phyloP scores from a whole-genome alignment of 2,888 invertebrate genomes.

The Tridacna gigas region DNA sequence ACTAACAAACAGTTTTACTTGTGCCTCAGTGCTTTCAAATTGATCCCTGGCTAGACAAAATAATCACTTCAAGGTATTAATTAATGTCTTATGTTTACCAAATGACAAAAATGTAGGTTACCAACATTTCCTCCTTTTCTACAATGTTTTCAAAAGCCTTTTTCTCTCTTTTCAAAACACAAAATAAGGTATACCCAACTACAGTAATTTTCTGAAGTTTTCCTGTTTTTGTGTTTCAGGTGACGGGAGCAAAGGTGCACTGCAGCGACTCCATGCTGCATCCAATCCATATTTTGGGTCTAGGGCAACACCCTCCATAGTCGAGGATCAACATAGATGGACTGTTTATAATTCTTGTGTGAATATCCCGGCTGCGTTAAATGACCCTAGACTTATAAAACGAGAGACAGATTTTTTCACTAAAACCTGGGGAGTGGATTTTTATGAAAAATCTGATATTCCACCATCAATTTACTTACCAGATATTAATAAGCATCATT shows the following conservation, averaged over 20 bases:
- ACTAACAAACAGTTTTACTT: too few species aligned
- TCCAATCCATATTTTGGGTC: slow-evolving; percentile 27
- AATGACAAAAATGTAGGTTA: too few species aligned
- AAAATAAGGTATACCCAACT: too few species aligned
- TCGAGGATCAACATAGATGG: slow-evolving; percentile 87
- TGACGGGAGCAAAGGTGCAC: slow-evolving; percentile 32
- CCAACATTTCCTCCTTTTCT: too few species aligned
- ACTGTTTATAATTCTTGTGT: slow-evolving; percentile 96
- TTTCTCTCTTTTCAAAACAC: too few species aligned
- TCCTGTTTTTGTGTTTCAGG: neutral
- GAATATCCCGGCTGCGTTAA: slow-evolving; percentile 97
- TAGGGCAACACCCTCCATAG: slow-evolving; percentile 79
- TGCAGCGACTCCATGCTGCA: slow-evolving; percentile 49
- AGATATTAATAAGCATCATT: slow-evolving; percentile 92
- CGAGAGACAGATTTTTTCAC: slow-evolving; percentile 95
- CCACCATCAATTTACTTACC: slow-evolving; percentile 92
- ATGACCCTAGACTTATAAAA: slow-evolving; percentile 92
- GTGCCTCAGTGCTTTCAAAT: too few species aligned
- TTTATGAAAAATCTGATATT: slow-evolving; percentile 91
- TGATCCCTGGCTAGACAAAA: too few species aligned
- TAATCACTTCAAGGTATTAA: too few species aligned
- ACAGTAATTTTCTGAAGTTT: too few species aligned
- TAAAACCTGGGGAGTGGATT: slow-evolving; percentile 98
- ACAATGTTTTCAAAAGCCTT: too few species aligned
- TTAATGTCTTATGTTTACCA: too few species aligned